A percentile compares a stretch with the other conserved stretches of the same genome.
Evolutionary conservation across 1,140 invertebrate genomes (phyloP).

Genomic region (Glossosoma conforme): DNA sequence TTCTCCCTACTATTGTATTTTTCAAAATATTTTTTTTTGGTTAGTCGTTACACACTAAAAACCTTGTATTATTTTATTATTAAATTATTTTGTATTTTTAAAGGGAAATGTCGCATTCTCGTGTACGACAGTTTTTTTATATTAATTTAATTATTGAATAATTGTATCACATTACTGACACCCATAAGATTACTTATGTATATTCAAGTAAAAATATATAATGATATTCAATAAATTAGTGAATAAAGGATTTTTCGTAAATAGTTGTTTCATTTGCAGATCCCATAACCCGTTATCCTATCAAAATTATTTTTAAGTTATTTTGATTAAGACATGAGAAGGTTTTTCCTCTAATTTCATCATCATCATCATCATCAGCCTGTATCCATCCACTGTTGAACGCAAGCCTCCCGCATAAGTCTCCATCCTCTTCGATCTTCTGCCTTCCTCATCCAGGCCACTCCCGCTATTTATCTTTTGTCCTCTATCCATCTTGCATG

Average conservation of each 20-base stretch:
- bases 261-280: conserved; percentile 1
- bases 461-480: too few species aligned
- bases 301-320: too few species aligned
- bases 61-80: conserved; percentile 4
- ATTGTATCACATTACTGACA: conserved; percentile 29
- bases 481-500: too few species aligned
- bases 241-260: conserved; percentile 29
- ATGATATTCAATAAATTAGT: conserved; percentile 28
- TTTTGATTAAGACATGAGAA: too few species aligned
- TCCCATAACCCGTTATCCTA: background rate
- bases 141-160: conserved; percentile 10
- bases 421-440: too few species aligned
- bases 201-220: conserved; percentile 28
- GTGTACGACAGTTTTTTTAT: background rate
- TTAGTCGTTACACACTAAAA: background rate
- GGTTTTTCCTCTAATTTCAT: too few species aligned
- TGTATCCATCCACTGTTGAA: too few species aligned
- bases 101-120: background rate
- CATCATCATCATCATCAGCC: too few species aligned
- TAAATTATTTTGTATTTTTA: conserved; percentile 10
- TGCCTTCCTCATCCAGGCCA: too few species aligned
- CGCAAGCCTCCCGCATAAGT: too few species aligned
- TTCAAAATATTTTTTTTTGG: background rate
- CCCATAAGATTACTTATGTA: conserved; percentile 28
- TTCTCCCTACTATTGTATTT: background rate